Conservation (phyloP, 2,113 vertebrate species). For the Pseudopodoces humilis region DNA sequence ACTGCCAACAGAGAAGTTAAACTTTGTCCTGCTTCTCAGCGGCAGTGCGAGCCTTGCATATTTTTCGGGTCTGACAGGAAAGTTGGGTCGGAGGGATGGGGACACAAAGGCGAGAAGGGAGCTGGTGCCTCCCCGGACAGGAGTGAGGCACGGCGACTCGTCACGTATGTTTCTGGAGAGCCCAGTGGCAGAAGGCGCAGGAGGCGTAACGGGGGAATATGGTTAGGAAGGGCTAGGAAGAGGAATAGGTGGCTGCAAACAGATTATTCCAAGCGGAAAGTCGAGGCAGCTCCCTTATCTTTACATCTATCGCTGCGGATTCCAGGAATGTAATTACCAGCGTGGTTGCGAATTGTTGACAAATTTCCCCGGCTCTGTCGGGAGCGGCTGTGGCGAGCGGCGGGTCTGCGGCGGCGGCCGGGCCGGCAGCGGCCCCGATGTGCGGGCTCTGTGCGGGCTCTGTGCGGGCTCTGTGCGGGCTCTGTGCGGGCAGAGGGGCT, state of each 20-base stretch:
- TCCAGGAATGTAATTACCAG: slow-evolving; percentile 47
- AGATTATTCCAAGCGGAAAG: slow-evolving; percentile 22
- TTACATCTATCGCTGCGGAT: slow-evolving; percentile 34
- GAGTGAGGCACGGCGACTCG: neutral
- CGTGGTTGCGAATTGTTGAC: slow-evolving; percentile 47
- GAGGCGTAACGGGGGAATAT: neutral
- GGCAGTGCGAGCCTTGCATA: slow-evolving; percentile 58
- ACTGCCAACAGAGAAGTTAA: slow-evolving; percentile 75
- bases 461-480: neutral
- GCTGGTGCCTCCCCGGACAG: slow-evolving; percentile 23
- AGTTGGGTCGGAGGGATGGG: slow-evolving; percentile 12
- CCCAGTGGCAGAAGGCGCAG: neutral
- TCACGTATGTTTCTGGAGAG: neutral
- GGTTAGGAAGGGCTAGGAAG: neutral
- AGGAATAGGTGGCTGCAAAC: neutral
- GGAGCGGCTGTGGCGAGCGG: neutral
- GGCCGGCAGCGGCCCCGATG: neutral
- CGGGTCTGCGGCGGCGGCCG: neutral
- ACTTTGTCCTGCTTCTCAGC: slow-evolving; percentile 73
- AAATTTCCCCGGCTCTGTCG: slow-evolving; percentile 19
- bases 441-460: neutral
- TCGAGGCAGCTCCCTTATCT: slow-evolving; percentile 62
- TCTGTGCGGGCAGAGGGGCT: neutral
- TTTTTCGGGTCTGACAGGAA: slow-evolving; percentile 65
- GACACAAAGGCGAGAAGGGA: slow-evolving; percentile 39